Evolutionary conservation across 64 coral and sea anemone species (phyloP).

Genomic region (Stylophora pistillata): DNA sequence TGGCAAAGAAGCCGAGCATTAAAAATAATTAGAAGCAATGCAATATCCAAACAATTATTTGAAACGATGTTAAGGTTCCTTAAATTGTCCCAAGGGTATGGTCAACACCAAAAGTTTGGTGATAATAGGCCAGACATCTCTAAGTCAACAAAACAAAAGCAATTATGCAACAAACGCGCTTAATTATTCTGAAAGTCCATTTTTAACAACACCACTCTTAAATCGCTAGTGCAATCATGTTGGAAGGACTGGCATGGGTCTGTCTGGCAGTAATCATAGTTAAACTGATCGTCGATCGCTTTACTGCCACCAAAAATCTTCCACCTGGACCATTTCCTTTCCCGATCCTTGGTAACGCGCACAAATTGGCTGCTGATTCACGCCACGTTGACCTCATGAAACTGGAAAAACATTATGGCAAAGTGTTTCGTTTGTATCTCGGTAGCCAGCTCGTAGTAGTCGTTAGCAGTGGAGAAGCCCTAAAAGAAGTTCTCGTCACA

Average conservation of each 20-base stretch:
- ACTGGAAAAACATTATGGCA: background rate
- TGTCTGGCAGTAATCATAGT: background rate
- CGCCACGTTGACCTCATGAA: background rate
- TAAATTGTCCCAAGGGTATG: too few species aligned
- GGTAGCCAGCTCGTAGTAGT: background rate
- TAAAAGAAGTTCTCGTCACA: conserved; percentile 11
- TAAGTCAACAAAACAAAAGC: background rate
- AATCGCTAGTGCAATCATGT: background rate
- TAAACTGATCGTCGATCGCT: background rate
- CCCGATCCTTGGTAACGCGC: conserved; percentile 3
- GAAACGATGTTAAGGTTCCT: too few species aligned
- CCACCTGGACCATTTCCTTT: background rate
- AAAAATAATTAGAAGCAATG: too few species aligned
- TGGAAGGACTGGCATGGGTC: background rate
- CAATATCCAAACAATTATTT: too few species aligned
- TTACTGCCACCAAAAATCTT: background rate
- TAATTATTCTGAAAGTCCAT: too few species aligned
- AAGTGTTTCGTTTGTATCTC: conserved; percentile 8
- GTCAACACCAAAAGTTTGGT: too few species aligned
- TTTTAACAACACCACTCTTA: too few species aligned
- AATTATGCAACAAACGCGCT: too few species aligned
- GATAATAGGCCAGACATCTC: too few species aligned
- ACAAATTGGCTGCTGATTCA: background rate
- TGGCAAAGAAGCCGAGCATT: too few species aligned
- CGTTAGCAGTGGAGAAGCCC: background rate